Evolutionary conservation across 2,113 vertebrate species (phyloP).

Genomic region (Prionailurus bengalensis): DNA sequence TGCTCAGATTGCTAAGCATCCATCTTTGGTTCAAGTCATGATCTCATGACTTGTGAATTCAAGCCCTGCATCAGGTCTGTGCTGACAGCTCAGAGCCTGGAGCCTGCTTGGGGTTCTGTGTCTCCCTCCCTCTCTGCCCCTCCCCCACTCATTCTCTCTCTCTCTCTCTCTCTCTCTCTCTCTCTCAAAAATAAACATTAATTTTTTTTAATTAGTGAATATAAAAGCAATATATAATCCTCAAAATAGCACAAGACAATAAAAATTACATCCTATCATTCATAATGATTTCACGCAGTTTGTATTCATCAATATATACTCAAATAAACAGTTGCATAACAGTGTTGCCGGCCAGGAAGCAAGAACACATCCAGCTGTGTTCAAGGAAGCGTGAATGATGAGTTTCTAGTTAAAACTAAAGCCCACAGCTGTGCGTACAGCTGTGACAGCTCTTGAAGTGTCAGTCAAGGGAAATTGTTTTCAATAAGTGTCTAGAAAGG

Average conservation of each 20-base stretch:
- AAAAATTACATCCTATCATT: slow-evolving; percentile 41
- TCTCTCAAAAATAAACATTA: too few species aligned
- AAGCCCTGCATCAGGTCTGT: too few species aligned
- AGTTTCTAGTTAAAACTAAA: slow-evolving; percentile 9
- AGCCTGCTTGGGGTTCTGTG: too few species aligned
- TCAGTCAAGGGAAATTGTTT: not conserved
- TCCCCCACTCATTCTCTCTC: too few species aligned
- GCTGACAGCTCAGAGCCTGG: too few species aligned
- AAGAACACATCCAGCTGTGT: not conserved
- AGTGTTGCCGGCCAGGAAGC: not conserved
- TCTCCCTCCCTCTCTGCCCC: too few species aligned
- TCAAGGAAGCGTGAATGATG: slow-evolving; percentile 19
- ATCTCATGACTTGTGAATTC: too few species aligned
- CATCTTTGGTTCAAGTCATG: too few species aligned
- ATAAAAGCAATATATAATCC: not conserved
- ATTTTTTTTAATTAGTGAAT: not conserved
- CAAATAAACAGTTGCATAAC: not conserved
- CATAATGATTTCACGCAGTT: not conserved
- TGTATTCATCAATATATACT: not conserved
- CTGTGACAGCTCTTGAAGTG: not conserved
- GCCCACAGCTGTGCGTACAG: slow-evolving; percentile 49
- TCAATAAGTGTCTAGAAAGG: not conserved
- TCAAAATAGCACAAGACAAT: not conserved
- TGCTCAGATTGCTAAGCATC: too few species aligned
- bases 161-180: too few species aligned